Conservation (phyloP, 2,888 invertebrate genomes). For the Lasioglossum figueresi region DNA sequence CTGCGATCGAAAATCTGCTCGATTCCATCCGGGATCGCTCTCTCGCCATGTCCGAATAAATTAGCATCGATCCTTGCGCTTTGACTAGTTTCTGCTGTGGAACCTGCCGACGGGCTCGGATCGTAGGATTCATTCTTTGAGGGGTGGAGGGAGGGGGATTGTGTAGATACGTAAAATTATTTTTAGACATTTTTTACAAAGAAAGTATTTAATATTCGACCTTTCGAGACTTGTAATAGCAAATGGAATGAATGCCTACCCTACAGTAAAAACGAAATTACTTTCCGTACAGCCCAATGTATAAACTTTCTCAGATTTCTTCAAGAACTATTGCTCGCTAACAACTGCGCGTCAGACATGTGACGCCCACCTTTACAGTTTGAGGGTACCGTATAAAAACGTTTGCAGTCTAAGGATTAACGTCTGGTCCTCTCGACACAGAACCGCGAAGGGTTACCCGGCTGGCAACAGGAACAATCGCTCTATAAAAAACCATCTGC, state of each 20-base stretch:
- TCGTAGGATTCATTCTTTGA: not conserved
- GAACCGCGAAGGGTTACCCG: not conserved
- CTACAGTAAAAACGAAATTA: too few relatives aligned
- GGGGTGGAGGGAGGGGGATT: too few relatives aligned
- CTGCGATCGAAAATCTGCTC: slow-evolving; percentile 63
- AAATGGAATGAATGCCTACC: too few relatives aligned
- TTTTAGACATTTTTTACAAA: not conserved
- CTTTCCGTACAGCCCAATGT: too few relatives aligned
- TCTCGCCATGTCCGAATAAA: slow-evolving; percentile 17
- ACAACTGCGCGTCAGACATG: too few relatives aligned
- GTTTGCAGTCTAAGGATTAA: too few relatives aligned
- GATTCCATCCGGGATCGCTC: slow-evolving; percentile 47
- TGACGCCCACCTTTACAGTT: too few relatives aligned
- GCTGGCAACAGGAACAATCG: not conserved
- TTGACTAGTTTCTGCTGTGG: not conserved
- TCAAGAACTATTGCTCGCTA: too few relatives aligned
- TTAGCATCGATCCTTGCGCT: not conserved
- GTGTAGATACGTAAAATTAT: not conserved
- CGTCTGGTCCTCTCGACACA: not conserved
- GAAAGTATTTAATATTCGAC: too few relatives aligned
- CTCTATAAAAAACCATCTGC: not conserved
- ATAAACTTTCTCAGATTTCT: too few relatives aligned
- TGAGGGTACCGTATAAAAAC: too few relatives aligned
- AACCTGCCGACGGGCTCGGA: not conserved
- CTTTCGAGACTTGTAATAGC: too few relatives aligned